Percentiles rank a stretch among this genome's conserved stretches.
These are phyloP conservation scores for Lepus timidus DNA, from an alignment of 2,113 vertebrate genomes.

Conservation along the genomic window DNA sequence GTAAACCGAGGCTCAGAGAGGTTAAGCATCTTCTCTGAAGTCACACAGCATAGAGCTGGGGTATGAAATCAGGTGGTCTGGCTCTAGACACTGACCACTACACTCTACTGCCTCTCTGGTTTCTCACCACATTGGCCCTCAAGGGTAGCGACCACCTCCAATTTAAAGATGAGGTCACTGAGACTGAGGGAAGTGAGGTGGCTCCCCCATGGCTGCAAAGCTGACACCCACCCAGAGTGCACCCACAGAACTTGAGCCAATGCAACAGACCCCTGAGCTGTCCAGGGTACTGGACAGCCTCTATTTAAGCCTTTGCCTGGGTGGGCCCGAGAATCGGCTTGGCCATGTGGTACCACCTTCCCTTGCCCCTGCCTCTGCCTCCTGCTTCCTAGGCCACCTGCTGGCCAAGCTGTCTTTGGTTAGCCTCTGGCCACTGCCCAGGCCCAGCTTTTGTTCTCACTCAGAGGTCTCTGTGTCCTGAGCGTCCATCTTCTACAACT, in stretches of 20 bases:
- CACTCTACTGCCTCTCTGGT: neutral
- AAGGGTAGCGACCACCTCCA: neutral
- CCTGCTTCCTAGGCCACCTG: neutral
- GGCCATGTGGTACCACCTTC: too few species aligned
- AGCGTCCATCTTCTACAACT: neutral
- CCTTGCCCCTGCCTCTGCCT: neutral
- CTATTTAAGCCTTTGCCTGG: neutral
- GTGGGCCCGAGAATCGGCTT: neutral
- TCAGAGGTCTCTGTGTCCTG: neutral
- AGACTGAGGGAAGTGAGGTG: neutral
- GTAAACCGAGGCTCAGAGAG: neutral
- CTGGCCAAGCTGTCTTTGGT: neutral
- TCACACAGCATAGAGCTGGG: constrained; percentile 1
- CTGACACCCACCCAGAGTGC: neutral
- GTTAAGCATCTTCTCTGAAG: neutral
- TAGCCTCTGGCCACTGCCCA: constrained; percentile 4
- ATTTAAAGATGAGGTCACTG: neutral
- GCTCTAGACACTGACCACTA: neutral
- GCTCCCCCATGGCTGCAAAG: neutral
- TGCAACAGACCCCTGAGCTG: neutral
- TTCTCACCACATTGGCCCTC: neutral
- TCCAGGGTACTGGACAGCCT: neutral
- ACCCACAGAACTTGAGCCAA: neutral
- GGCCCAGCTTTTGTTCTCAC: neutral
- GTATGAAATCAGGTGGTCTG: neutral